Evolutionary conservation across 2,797 vertebrate species (phyloP).

Genomic region (Sebastes miniatus): DNA sequence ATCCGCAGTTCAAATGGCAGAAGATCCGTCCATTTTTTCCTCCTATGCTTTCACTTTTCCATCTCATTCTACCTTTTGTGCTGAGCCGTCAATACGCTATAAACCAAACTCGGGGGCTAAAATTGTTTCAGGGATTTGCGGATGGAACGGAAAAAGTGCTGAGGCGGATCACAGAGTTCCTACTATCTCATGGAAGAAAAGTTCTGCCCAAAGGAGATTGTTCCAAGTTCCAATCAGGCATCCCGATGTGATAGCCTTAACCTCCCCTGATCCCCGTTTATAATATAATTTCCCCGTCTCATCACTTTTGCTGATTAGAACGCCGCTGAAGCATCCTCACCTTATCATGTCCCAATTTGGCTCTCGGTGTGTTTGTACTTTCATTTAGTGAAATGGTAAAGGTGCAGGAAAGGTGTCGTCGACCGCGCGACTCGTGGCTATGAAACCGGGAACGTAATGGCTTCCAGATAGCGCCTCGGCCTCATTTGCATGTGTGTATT

Average conservation of each 20-base stretch:
- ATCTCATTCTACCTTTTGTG: conserved; percentile 61
- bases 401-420: conserved; percentile 23
- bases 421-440: neutral
- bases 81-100: conserved; percentile 61
- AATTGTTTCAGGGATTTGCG: conserved; percentile 68
- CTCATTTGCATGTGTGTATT: conserved; percentile 38
- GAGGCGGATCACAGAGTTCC: conserved; percentile 59
- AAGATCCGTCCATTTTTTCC: conserved; percentile 22
- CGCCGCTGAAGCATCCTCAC: conserved; percentile 38
- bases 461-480: conserved; percentile 9
- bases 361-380: conserved; percentile 45
- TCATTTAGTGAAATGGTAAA: conserved; percentile 46
- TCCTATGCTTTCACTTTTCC: conserved; percentile 26
- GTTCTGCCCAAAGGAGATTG: conserved; percentile 57
- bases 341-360: conserved; percentile 56
- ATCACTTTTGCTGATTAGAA: conserved; percentile 51
- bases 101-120: conserved; percentile 52
- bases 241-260: conserved; percentile 52
- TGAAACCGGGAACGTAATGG: conserved; percentile 16
- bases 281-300: conserved; percentile 63
- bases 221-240: conserved; percentile 72
- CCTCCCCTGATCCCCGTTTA: conserved; percentile 45
- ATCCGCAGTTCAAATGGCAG: conserved; percentile 34
- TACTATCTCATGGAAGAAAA: conserved; percentile 44
- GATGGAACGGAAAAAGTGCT: conserved; percentile 68